Percentiles rank a stretch among this genome's conserved stretches.
phyloP scores from a whole-genome alignment of 2,888 invertebrate genomes.

The Sesia apiformis region DNA sequence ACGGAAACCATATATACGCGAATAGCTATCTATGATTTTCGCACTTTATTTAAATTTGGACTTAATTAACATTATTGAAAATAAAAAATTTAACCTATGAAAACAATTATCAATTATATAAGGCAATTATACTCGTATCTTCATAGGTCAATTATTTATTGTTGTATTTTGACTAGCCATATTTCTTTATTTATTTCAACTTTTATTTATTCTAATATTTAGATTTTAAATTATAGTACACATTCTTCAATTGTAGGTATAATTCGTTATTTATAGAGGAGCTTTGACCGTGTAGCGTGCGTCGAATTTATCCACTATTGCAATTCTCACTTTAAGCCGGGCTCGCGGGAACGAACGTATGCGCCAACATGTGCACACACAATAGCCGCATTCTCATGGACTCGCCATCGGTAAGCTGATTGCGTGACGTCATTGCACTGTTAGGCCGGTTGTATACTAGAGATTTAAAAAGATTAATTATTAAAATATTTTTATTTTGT shows the following conservation, averaged over 20 bases:
- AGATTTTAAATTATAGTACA: constrained; percentile 7
- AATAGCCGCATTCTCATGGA: constrained; percentile 73
- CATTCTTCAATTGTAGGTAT: neutral
- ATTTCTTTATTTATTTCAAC: no score
- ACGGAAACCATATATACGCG: no score
- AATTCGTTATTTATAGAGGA: constrained; percentile 2
- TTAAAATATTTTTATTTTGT: neutral
- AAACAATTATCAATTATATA: no score
- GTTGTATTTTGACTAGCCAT: no score
- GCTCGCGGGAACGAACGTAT: constrained; percentile 38
- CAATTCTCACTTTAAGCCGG: constrained; percentile 10
- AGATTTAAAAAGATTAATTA: constrained; percentile 3
- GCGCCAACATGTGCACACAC: constrained; percentile 59
- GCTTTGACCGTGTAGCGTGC: neutral
- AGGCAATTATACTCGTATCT: no score
- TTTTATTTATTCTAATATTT: neutral
- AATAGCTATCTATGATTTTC: no score
- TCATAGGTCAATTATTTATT: no score
- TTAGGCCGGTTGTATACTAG: constrained; percentile 27
- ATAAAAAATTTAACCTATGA: no score
- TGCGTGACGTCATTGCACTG: constrained; percentile 63
- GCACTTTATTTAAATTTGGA: no score
- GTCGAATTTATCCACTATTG: constrained; percentile 6
- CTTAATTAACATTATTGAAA: no score
- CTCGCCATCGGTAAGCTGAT: constrained; percentile 70